Evolutionary conservation across 2,797 vertebrate species (phyloP), one percentile per base, ranked within the genome.

Genomic region (Sebastolobus altivelis): DNA sequence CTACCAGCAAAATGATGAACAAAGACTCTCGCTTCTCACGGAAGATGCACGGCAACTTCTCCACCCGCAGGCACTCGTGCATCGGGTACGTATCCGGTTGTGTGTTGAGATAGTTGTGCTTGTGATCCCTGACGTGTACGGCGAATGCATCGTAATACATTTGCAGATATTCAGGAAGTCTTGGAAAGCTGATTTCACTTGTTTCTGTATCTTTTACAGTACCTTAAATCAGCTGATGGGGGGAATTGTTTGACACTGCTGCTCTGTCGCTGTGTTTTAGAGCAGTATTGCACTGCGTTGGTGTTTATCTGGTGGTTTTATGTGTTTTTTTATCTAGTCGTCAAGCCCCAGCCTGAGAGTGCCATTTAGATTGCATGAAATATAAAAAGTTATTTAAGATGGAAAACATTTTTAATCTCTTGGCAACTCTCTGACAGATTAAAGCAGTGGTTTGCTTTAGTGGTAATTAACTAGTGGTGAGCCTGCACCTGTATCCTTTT

Each of bases 1-100:
- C 75, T 20, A 9, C 67, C 11, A 14, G 54, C 67, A 87, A 84
- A 49, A 94, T 92, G 89, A 96, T 96, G 95, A 96, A 94, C 87
- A 96, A 96, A 93, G 96, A 96, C 80, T 88, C 87, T 40, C 94
- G 95, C 75, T 94, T 95, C 73, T 86, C 94, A 22, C 90, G 94
- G 88, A 96, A 95, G 91, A 88, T 86, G 77, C 95, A 92, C 5
- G 49, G 95, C 72, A 94, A 86, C 91, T 95, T 92, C 84, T 96
- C 95, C 77, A 92, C 89, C 0, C 95, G 96, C 74, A 93, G 96
- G 29, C 96, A 96, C 91, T 96, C 96, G 0, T 96, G 96, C 82
- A 96, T 96, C n/a, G 94, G 96, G 96, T 96, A 95, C 8, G 95
- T 95, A 93, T 85, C 33, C 1, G 3, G n/a, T 31, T 79, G 62